These are phyloP conservation scores for Alentia gelatinosa DNA, from an alignment of 2,888 invertebrate genomes.

Conservation along the genomic window DNA sequence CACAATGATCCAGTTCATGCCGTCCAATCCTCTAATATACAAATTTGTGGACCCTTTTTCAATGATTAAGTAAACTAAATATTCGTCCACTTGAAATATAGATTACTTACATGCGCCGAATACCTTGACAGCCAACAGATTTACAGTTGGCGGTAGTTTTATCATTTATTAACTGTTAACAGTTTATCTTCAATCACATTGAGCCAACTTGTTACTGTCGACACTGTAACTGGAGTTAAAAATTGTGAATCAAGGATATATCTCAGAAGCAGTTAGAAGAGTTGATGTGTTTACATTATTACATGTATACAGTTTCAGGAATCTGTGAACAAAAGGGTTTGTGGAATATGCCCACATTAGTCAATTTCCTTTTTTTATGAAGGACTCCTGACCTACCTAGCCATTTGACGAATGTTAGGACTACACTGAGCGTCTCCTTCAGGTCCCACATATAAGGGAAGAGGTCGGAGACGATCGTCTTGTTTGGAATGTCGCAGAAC, in stretches of 20 bases:
- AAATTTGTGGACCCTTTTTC: neutral
- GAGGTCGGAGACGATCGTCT: slow-evolving; percentile 92
- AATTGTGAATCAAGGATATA: too few relatives aligned
- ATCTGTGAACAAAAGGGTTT: neutral
- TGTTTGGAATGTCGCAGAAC: slow-evolving; percentile 75
- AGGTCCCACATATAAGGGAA: slow-evolving; percentile 98
- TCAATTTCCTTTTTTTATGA: neutral
- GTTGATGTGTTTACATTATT: too few relatives aligned
- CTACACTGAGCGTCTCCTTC: slow-evolving; percentile 91
- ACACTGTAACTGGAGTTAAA: too few relatives aligned
- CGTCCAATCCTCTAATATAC: neutral
- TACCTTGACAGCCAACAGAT: too few relatives aligned
- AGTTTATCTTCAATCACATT: too few relatives aligned
- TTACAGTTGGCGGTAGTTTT: too few relatives aligned
- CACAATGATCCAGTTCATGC: neutral
- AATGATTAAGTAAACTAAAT: too few relatives aligned
- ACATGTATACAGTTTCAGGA: neutral
- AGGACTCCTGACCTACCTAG: slow-evolving; percentile 86
- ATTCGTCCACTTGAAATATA: too few relatives aligned
- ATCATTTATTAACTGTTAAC: too few relatives aligned
- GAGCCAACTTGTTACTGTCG: too few relatives aligned
- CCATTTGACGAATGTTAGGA: slow-evolving; percentile 96
- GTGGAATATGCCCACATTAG: neutral
- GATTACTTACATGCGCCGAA: too few relatives aligned
- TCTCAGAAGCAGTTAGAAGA: too few relatives aligned